Evolutionary conservation across 2,888 invertebrate genomes (phyloP), one percentile per base, ranked within the genome.

Genomic region (Synergus itoensis): DNA sequence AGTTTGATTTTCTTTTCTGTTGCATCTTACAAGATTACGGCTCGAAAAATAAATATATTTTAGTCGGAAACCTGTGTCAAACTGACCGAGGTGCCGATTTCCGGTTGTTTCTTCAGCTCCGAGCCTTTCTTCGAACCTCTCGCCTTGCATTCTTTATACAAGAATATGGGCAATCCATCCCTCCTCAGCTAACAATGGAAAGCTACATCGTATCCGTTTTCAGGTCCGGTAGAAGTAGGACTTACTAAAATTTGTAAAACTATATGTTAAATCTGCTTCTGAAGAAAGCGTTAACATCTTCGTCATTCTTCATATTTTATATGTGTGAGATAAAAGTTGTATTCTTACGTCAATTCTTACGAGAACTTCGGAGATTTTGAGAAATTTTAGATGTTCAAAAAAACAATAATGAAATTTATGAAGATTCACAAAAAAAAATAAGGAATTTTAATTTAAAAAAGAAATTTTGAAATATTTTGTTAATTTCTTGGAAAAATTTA

Each of bases 51-150:
- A 73, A 73, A 73, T 73, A 73, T 12, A 53, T 73, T 53, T n/a
- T 36, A 53, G 73, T 73, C 73, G 73, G 73, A 73, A 73, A 73
- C 73, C 73, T 48, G 53, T 73, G 73, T 73, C 53, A 73, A 73
- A 73, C 53, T 53, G 81, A 81, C 82, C 78, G 80, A 62, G 78
- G 78, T 78, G 78, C 76, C 81, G 81, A 80, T 84, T 84, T 82
- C 84, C 84, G 84, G 84, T 82, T 80, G 80, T 82, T 81, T 82
- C 73, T 73, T 78, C 79, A 79, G 73, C 81, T 81, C 75, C 28
- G 63, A 65, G 81, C 77, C 81, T 82, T 84, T 82, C 81, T 79
- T 79, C 81, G 82, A 82, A 84, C 78, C 78, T 79, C 84, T 82
- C 80, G 78, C 78, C 79, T 84, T 81, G 77, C 62, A 57, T 62